Base-by-base conservation (phyloP, 2,888 invertebrate species). In the Catocala sponsa region DNA sequence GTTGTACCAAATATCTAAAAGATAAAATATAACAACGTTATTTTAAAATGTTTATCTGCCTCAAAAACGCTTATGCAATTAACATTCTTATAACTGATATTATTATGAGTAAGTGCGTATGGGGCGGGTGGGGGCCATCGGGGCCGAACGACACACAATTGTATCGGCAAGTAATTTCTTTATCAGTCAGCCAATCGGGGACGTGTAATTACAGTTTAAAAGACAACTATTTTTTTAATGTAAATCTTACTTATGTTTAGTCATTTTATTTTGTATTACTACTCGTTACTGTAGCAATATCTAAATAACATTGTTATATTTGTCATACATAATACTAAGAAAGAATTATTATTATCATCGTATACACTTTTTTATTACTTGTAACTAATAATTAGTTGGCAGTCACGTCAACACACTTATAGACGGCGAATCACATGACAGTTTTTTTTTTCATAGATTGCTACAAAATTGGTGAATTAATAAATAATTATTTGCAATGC, bases 71-170 rank as follows among this genome's bases (percentile, higher is more conserved):
- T 86, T 88, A 75, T 64, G 89, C 85, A 89, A 92, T 92, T 91
- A 92, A 91, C 92, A 92, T 92, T 92, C 91, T 87, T 84, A 84
- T 81, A 78, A 75, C 72, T 73, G 78, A 82, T 84, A 82, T 77
- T 68, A 70, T 74, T 70, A 62, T 69, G 51, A 52, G 58, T 54
- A 46, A 11, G 43, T 13, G 55, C 42, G 55, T 49, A 63, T 56
- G 10, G 35, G 13, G 60, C 49, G 52, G 46, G 57, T 61, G 47
- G 52, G 43, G 12, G 43, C 13, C 32, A 57, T 53, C 9, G 43
- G 48, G 48, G 50, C 38, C 65, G 63, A 72, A 61, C 48, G 59
- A 68, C 56, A 55, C 49, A 66, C 63, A 60, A 62, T 67, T 52
- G 65, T 68, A 76, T 75, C 66, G 56, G 35, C 59, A 25, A 67